A percentile compares a stretch with the other conserved stretches of the same genome.
These are phyloP conservation scores for Halyomorpha halys DNA, from an alignment of 1,140 invertebrate species.

Conservation along the genomic window DNA sequence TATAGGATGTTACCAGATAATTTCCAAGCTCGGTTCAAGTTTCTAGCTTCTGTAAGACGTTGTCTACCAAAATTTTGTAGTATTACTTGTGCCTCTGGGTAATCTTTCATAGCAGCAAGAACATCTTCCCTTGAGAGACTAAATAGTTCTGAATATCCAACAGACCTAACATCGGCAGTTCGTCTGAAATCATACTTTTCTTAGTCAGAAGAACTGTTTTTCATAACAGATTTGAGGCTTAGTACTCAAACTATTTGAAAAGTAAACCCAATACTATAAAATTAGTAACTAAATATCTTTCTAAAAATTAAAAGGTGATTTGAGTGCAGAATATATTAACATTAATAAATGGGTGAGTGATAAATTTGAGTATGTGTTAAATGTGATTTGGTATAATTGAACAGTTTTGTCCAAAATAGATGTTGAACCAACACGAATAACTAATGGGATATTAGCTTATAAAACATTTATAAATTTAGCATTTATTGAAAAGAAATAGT, in stretches of 20 bases:
- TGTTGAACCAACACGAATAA: no score
- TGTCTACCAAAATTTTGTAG: conserved; percentile 76
- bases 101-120: conserved; percentile 87
- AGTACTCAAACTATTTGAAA: neutral
- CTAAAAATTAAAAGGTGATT: no score
- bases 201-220: neutral
- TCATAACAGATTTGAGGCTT: neutral
- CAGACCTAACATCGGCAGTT: conserved; percentile 88
- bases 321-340: no score
- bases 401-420: no score
- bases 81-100: conserved; percentile 91
- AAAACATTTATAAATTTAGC: no score
- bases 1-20: neutral
- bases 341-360: no score
- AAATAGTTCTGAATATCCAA: conserved; percentile 92
- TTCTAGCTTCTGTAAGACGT: conserved; percentile 70
- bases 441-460: no score
- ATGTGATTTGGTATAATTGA: no score
- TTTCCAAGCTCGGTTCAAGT: conserved; percentile 33
- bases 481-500: no score
- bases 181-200: conserved; percentile 49
- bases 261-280: neutral
- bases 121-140: conserved; percentile 92
- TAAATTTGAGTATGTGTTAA: no score
- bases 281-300: neutral